These are phyloP conservation scores for Dolichallabes microphthalmus DNA, from an alignment of 2,113 vertebrate genomes.

Conservation along the genomic window DNA sequence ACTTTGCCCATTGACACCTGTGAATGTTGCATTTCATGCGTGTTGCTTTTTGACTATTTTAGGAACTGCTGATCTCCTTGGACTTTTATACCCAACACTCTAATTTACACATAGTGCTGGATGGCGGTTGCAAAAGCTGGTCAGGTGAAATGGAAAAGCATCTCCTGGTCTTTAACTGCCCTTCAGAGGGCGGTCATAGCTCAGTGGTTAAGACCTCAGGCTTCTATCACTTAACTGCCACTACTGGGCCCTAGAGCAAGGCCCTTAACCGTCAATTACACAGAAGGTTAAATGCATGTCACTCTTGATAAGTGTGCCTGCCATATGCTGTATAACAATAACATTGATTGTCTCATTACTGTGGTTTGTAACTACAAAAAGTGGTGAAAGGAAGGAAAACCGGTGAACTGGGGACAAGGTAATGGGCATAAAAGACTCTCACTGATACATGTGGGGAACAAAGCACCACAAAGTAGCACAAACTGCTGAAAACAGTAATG, in stretches of 20 bases:
- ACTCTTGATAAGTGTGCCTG: not conserved
- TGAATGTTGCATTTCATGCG: not conserved
- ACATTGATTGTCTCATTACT: no score
- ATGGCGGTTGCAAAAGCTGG: not conserved
- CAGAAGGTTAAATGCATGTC: no score
- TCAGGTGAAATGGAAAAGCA: not conserved
- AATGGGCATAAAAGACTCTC: no score
- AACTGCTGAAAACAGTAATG: no score
- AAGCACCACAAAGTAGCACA: no score
- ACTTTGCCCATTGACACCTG: not conserved
- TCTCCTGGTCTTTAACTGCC: not conserved
- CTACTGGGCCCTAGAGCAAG: not conserved
- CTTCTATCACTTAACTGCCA: no score
- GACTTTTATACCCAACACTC: not conserved
- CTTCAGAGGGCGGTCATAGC: not conserved
- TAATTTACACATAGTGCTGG: not conserved
- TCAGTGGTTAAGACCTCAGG: not conserved
- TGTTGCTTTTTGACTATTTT: not conserved
- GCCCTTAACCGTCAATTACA: not conserved
- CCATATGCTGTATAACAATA: not conserved
- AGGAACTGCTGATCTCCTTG: not conserved
- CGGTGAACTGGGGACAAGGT: no score
- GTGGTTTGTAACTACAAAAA: not conserved
- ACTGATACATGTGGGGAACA: no score
- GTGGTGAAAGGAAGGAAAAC: no score